Base-by-base conservation (phyloP, 2,797 vertebrate species). In the Choloepus didactylus region DNA sequence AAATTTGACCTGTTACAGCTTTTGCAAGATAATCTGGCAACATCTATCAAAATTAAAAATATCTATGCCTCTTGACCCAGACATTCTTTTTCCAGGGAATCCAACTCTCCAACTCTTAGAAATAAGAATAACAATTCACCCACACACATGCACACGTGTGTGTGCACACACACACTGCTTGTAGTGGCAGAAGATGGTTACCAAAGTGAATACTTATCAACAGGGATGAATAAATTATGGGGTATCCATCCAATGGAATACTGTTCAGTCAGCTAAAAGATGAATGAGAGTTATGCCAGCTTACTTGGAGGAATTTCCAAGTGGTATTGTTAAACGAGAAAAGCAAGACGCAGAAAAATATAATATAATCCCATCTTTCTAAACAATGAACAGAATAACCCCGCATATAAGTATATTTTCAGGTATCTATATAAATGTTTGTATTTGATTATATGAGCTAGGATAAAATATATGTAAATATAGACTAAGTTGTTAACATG, bases 41-140 rank as follows among this genome's bases (percentile, higher is more conserved):
- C 35, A 35, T 35, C 76, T 96, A 87, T 93, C 91, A 94, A 96
- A 95, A 94, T 85, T 94, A 95, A 97, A 97, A 95, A 95, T 97
- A 96, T 31, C 67, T 46, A 87, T 92, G 59, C 35, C 35, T 35
- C 35, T 35, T 35, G 35, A 35, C 35, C 35, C 35, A 35, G 35
- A 35, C 35, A 35, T 46, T 96, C 80, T 44, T 25, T 95, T 97
- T 95, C 93, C 81, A 96, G 69, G 12, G n/a, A 83, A 88, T 92
- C 51, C 11, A 93, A 91, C 88, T 89, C 85, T 92, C 51, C 11
- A 93, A 91, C 88, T 89, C 85, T 89, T 87, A 95, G 85, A 95
- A 97, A 87, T 95, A 93, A 79, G 56, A 77, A 73, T 46, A 95
- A 79, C 35, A 35, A 35, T 35, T 35, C 35, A 35, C 35, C 35